These are phyloP conservation scores for Proterorhinus semilunaris DNA, from an alignment of 2,113 vertebrate genomes.

Conservation along the genomic window DNA sequence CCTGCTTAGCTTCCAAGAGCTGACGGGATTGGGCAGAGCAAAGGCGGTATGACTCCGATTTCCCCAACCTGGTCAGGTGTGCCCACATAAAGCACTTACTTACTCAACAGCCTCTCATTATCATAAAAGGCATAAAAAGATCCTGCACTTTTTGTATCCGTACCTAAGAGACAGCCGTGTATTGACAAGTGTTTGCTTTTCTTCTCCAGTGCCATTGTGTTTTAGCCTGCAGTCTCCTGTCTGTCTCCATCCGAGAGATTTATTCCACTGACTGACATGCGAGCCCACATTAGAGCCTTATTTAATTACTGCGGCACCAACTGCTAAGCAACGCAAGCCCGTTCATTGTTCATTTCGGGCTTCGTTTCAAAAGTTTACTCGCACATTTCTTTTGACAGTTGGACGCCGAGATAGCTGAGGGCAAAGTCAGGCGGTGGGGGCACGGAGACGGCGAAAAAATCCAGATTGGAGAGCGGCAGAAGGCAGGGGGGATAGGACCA, in stretches of 20 bases:
- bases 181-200: not conserved
- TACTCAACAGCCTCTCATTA: too few relatives aligned
- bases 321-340: slow-evolving; percentile 21
- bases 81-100: too few relatives aligned
- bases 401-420: slow-evolving; percentile 19
- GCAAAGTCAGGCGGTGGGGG: slow-evolving; percentile 26
- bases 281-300: not conserved
- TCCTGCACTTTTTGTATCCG: not conserved
- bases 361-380: slow-evolving; percentile 29
- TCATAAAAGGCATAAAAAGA: not conserved
- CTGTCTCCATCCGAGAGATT: not conserved
- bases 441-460: slow-evolving; percentile 2
- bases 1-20: too few relatives aligned
- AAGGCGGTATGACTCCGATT: too few relatives aligned
- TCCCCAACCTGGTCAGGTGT: too few relatives aligned
- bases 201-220: not conserved
- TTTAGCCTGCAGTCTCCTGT: not conserved
- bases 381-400: slow-evolving; percentile 43
- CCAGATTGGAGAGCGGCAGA: slow-evolving; percentile 12
- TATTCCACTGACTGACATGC: slow-evolving; percentile 2
- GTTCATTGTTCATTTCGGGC: slow-evolving; percentile 10
- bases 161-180: not conserved
- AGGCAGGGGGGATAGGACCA: slow-evolving; percentile 11
- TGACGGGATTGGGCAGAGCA: too few relatives aligned
- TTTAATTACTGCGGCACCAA: not conserved